phyloP scores from a whole-genome alignment of 1,140 invertebrate genomes.

The Pachypeltis micranthus region DNA sequence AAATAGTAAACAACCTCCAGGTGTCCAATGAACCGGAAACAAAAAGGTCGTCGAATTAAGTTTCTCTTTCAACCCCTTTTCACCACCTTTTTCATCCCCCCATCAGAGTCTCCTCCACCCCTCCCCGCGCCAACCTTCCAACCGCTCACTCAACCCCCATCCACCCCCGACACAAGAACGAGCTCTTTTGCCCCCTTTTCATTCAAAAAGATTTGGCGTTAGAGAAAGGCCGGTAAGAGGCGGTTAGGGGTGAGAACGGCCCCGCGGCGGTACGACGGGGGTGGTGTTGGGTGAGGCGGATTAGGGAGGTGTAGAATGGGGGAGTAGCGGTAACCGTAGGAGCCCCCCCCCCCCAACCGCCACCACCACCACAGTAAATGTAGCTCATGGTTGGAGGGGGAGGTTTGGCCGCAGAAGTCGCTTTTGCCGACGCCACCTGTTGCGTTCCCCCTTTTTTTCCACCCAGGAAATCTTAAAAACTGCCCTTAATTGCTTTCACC shows the following conservation, averaged over 20 bases:
- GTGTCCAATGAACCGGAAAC: not conserved
- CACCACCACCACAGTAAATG: too few relatives aligned
- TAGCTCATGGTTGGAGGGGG: too few relatives aligned
- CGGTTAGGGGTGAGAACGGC: not conserved
- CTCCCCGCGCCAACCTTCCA: not conserved
- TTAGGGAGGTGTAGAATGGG: too few relatives aligned
- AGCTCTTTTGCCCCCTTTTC: not conserved
- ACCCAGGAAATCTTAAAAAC: conserved; percentile 10
- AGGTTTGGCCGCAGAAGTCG: too few relatives aligned
- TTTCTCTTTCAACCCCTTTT: not conserved
- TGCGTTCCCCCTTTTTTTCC: conserved; percentile 6
- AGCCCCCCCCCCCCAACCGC: too few relatives aligned
- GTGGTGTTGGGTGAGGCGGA: too few relatives aligned
- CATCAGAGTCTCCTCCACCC: not conserved
- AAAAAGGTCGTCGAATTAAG: not conserved
- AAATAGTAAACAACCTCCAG: too few relatives aligned
- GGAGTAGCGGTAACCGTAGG: too few relatives aligned
- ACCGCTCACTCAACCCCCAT: too few relatives aligned
- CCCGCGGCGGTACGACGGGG: too few relatives aligned
- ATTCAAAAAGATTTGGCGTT: not conserved
- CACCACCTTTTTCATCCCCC: not conserved
- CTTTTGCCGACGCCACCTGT: not conserved
- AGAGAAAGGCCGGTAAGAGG: not conserved
- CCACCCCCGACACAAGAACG: too few relatives aligned
- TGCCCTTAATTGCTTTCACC: conserved; percentile 9